Evolutionary conservation across 1,140 invertebrate genomes (phyloP).

Genomic region (Belonocnema kinseyi): DNA sequence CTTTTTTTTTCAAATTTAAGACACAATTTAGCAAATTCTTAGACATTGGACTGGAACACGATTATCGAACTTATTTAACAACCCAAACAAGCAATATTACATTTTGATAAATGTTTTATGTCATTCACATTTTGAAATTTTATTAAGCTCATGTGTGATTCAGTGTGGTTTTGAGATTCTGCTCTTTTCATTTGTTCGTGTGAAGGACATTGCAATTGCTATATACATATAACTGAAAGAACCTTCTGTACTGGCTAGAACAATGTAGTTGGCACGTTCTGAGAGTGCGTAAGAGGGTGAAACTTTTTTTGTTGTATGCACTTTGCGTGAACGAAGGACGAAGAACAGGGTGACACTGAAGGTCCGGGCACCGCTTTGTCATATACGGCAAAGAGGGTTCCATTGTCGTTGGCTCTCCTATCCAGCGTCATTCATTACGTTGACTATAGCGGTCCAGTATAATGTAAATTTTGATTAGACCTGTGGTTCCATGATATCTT

Average conservation of each 20-base stretch:
- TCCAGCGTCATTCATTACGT: conserved; percentile 58
- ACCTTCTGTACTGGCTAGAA: conserved; percentile 41
- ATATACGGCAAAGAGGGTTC: conserved; percentile 46
- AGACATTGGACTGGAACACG: too few species aligned
- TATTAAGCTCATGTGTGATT: background rate
- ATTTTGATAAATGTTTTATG: too few species aligned
- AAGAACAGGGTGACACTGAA: conserved; percentile 44
- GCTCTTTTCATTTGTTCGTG: conserved; percentile 1
- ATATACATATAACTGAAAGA: background rate
- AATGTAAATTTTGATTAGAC: conserved; percentile 64
- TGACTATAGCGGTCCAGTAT: conserved; percentile 54
- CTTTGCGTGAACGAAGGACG: conserved; percentile 48
- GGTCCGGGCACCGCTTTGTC: conserved; percentile 52
- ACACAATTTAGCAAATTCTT: too few species aligned
- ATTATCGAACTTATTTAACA: too few species aligned
- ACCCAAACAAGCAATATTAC: too few species aligned
- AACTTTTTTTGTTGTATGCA: conserved; percentile 55
- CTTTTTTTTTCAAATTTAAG: too few species aligned
- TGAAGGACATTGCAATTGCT: conserved; percentile 7
- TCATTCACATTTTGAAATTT: too few species aligned
- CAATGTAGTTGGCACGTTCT: conserved; percentile 43
- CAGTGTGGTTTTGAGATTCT: background rate
- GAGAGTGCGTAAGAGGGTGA: conserved; percentile 45
- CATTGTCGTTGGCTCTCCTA: conserved; percentile 54
- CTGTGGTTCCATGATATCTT: conserved; percentile 57